Conservation (phyloP, 2,888 invertebrate species). For the Creontiades dilutus region DNA sequence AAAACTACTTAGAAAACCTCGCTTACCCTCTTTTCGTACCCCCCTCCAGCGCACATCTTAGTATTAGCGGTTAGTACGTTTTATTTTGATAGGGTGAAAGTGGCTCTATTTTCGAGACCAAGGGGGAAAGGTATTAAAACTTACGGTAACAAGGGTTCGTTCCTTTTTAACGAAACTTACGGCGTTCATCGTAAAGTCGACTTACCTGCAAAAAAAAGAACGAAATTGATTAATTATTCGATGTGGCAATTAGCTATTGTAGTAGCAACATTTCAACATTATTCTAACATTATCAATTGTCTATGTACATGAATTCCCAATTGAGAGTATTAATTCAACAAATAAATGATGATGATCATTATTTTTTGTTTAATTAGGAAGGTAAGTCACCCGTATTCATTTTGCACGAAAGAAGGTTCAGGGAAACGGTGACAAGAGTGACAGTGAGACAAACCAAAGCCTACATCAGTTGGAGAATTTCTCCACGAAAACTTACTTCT, state of each 20-base stretch:
- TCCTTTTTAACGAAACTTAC: constrained; percentile 31
- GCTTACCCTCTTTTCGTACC: not conserved
- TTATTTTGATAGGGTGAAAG: constrained; percentile 19
- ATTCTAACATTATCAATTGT: too few species aligned
- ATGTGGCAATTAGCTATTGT: too few species aligned
- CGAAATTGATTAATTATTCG: not conserved
- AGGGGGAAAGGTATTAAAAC: constrained; percentile 16
- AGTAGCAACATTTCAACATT: too few species aligned
- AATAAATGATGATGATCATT: too few species aligned
- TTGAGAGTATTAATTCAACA: too few species aligned
- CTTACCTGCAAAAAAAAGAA: constrained; percentile 38
- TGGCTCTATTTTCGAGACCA: not conserved
- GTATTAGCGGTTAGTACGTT: constrained; percentile 3
- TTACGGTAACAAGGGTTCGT: constrained; percentile 33
- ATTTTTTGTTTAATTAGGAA: too few species aligned
- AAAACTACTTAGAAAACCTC: constrained; percentile 13
- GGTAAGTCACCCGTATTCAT: too few species aligned
- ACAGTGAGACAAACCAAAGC: too few species aligned
- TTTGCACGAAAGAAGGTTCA: not conserved
- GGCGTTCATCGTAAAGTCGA: constrained; percentile 39
- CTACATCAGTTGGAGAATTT: too few species aligned
- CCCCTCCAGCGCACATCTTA: not conserved
- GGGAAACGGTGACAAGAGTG: too few species aligned
- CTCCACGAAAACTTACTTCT: too few species aligned
- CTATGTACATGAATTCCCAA: too few species aligned